Conservation (phyloP, 1,140 invertebrate species). For the Mycetomoellerius zeteki region DNA sequence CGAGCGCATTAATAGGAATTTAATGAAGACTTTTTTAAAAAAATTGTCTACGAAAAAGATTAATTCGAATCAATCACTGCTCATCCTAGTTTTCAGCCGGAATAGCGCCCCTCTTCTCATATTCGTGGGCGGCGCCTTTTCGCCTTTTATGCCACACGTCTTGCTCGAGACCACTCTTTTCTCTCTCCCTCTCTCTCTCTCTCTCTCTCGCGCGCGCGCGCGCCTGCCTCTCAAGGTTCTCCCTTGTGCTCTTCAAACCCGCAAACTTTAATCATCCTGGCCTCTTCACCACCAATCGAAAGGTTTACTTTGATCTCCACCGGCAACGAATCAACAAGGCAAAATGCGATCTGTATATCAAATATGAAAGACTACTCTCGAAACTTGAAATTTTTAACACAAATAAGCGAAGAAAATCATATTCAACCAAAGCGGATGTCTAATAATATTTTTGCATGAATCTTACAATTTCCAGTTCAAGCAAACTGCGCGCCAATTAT, state of each 20-base stretch:
- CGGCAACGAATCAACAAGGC: conserved; percentile 48
- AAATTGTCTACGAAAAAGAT: background rate
- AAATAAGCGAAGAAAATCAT: too few relatives aligned
- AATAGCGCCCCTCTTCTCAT: background rate
- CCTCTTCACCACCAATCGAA: conserved; percentile 43
- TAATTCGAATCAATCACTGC: conserved; percentile 1
- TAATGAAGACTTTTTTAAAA: background rate
- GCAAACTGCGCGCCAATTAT: too few relatives aligned
- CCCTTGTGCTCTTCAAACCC: conserved; percentile 41
- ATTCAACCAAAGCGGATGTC: too few relatives aligned
- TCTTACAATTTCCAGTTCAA: too few relatives aligned
- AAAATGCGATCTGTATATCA: background rate
- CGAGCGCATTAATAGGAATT: background rate
- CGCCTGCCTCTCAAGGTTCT: conserved; percentile 4
- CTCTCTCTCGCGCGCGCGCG: too few relatives aligned
- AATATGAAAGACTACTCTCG: background rate
- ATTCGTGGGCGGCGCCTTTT: conserved; percentile 31
- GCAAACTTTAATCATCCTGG: conserved; percentile 67
- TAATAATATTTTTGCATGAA: too few relatives aligned
- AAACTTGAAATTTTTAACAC: too few relatives aligned
- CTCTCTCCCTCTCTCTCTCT: background rate
- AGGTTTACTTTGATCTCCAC: conserved; percentile 64
- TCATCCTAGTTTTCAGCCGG: conserved; percentile 50
- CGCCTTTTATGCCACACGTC: conserved; percentile 7
- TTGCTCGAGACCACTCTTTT: conserved; percentile 7